These are phyloP conservation scores for human DNA, from an alignment of 2,113 vertebrate species.

Conservation along the genomic window GRCh38 chr4:170038001-170038500, in stretches of 20 bases:
- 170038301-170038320: background rate
- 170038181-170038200: background rate
- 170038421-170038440: background rate
- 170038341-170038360: background rate
- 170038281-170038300: background rate
- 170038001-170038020: background rate
- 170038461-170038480: background rate
- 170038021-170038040: background rate
- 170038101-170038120: too few relatives aligned
- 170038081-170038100: background rate
- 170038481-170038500: background rate
- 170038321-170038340: rapidly evolving
- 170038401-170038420: background rate
- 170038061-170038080: background rate
- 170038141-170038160: background rate
- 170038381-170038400: background rate
- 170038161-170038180: background rate
- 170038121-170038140: background rate
- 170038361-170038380: background rate
- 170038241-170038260: background rate
- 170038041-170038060: background rate
- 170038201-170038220: background rate
- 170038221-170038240: background rate
- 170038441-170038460: background rate
- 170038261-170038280: rapidly evolving